phyloP scores from a whole-genome alignment of 1,140 invertebrate species.

The Sinonovacula constricta region DNA sequence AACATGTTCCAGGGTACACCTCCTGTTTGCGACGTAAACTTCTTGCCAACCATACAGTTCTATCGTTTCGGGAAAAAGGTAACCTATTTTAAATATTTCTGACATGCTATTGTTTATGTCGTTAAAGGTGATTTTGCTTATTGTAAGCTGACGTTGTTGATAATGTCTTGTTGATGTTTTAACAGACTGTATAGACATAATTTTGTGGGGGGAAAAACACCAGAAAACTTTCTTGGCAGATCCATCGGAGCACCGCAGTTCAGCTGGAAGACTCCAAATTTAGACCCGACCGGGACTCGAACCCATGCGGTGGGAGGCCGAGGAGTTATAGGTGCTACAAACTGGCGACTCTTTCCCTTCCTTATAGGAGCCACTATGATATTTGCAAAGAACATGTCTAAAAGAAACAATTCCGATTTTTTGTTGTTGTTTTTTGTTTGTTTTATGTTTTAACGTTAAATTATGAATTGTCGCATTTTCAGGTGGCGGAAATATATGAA shows the following conservation, averaged over 20 bases:
- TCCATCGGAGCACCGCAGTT: no score
- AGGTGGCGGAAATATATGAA: slow-evolving; percentile 38
- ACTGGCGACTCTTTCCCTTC: no score
- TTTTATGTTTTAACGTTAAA: background rate
- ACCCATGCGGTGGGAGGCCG: no score
- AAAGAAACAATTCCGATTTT: background rate
- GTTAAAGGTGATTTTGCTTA: background rate
- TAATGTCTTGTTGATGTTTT: background rate
- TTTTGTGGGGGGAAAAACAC: background rate
- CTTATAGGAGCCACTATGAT: background rate
- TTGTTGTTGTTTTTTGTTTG: background rate
- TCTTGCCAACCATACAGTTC: slow-evolving; percentile 42
- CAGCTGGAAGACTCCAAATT: no score
- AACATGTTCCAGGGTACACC: slow-evolving; percentile 36
- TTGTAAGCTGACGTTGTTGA: background rate
- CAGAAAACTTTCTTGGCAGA: background rate
- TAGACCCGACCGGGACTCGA: no score
- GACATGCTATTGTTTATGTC: background rate
- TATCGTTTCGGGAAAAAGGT: slow-evolving; percentile 43
- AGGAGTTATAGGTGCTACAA: no score
- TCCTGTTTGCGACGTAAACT: slow-evolving; percentile 30
- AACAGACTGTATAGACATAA: background rate
- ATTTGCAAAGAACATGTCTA: background rate
- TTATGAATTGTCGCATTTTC: background rate
- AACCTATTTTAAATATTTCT: background rate